Evolutionary conservation across 2,888 invertebrate genomes (phyloP).

Genomic region (Flabesymbios commensalis): DNA sequence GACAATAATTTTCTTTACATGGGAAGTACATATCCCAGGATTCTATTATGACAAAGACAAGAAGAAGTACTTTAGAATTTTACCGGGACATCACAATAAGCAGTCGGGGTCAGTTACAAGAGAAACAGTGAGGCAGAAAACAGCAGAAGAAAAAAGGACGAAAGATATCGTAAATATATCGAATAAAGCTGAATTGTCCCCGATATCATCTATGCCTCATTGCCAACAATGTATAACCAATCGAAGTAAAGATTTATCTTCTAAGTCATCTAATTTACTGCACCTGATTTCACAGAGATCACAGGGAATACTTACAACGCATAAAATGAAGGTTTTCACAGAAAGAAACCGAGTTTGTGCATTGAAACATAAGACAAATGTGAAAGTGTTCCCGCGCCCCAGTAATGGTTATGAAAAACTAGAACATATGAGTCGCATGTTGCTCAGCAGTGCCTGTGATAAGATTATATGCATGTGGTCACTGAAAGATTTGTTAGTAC

Average conservation of each 20-base stretch:
- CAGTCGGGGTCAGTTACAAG: conserved; percentile 39
- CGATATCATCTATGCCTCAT: background rate
- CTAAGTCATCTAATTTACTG: too few relatives aligned
- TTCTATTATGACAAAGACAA: conserved; percentile 53
- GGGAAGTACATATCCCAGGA: conserved; percentile 49
- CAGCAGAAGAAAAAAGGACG: conserved; percentile 16
- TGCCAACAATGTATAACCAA: too few relatives aligned
- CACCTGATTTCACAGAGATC: too few relatives aligned
- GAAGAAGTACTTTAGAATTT: conserved; percentile 52
- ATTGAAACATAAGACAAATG: too few relatives aligned
- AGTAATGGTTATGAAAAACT: conserved; percentile 23
- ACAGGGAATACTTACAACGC: too few relatives aligned
- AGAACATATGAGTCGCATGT: conserved; percentile 44
- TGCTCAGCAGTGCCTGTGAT: conserved; percentile 31
- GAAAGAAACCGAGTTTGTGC: too few relatives aligned
- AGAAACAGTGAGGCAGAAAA: conserved; percentile 40
- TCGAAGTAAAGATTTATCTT: too few relatives aligned
- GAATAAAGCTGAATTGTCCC: background rate
- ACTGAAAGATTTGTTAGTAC: conserved; percentile 39
- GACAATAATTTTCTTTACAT: too few relatives aligned
- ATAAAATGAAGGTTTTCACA: too few relatives aligned
- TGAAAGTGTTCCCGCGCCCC: background rate
- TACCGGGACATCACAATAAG: conserved; percentile 39
- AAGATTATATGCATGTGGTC: conserved; percentile 47
- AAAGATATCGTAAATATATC: conserved; percentile 3